phyloP scores from a whole-genome alignment of 2,888 invertebrate genomes.

The Leptinotarsa juncta region DNA sequence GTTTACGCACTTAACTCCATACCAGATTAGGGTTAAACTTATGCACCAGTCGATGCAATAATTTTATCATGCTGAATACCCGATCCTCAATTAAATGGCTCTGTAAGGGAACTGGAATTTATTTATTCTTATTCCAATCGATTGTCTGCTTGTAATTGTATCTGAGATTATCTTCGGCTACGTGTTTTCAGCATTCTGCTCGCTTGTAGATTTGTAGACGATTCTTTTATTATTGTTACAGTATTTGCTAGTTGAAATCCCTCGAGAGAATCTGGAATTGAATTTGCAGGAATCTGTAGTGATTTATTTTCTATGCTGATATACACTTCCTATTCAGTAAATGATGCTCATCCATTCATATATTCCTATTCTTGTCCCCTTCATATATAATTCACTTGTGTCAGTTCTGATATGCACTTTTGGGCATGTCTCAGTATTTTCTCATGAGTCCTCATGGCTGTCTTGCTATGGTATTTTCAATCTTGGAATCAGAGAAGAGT shows the following conservation, averaged over 20 bases:
- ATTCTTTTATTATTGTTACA: constrained; percentile 8
- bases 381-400: too few species aligned
- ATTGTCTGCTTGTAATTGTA: constrained; percentile 57
- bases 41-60: constrained; percentile 60
- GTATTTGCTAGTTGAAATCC: constrained; percentile 1
- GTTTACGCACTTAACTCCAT: constrained; percentile 62
- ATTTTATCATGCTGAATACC: constrained; percentile 61
- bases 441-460: too few species aligned
- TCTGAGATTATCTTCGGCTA: constrained; percentile 53
- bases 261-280: neutral
- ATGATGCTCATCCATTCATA: too few species aligned
- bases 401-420: too few species aligned
- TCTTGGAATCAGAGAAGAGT: too few species aligned
- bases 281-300: neutral
- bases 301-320: neutral
- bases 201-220: constrained; percentile 33
- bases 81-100: constrained; percentile 63
- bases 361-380: too few species aligned
- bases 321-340: too few species aligned
- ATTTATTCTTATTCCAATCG: constrained; percentile 56
- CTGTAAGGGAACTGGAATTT: constrained; percentile 55
- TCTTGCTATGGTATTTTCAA: too few species aligned
- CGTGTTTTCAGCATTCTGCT: constrained; percentile 40
- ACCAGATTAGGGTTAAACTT: constrained; percentile 63
- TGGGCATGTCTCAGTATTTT: too few species aligned